These are phyloP conservation scores for Pseudomyrmex dendroicus DNA, from an alignment of 1,140 invertebrate species.

Conservation along the genomic window DNA sequence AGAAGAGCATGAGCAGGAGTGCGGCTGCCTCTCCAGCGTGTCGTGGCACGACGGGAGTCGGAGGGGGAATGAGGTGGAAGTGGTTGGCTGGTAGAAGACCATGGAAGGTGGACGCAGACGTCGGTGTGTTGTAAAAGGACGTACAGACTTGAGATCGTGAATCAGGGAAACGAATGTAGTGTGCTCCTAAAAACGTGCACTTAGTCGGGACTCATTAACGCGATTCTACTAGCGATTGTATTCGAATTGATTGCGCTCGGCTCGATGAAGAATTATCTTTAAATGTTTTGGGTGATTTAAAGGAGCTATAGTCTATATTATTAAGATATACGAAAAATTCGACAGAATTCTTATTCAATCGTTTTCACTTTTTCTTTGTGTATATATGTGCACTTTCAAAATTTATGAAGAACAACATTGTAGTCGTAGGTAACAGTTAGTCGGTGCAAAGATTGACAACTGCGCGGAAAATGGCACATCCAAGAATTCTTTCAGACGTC, in stretches of 20 bases:
- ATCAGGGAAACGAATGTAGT: slow-evolving; percentile 56
- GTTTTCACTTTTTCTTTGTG: not conserved
- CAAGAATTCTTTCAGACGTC: slow-evolving; percentile 8
- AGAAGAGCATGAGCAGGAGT: slow-evolving; percentile 70
- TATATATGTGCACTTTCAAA: not conserved
- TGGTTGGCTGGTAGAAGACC: slow-evolving; percentile 55
- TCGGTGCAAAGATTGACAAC: not conserved
- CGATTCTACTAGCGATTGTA: slow-evolving; percentile 45
- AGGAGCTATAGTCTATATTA: not conserved
- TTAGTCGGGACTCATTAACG: slow-evolving; percentile 60
- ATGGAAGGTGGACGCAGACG: slow-evolving; percentile 63
- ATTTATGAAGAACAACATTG: not conserved
- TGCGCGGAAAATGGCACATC: not conserved
- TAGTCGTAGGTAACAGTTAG: not conserved
- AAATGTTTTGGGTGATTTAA: slow-evolving; percentile 4
- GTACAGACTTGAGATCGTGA: slow-evolving; percentile 35
- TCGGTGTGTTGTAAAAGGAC: slow-evolving; percentile 54
- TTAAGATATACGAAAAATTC: not conserved
- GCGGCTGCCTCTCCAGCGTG: slow-evolving; percentile 62
- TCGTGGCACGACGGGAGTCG: slow-evolving; percentile 50
- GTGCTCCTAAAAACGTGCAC: slow-evolving; percentile 60
- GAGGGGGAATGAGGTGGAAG: slow-evolving; percentile 61
- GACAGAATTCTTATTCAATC: not conserved
- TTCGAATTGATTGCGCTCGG: slow-evolving; percentile 29
- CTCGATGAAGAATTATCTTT: slow-evolving; percentile 28